These are phyloP conservation scores for Sminthopsis crassicaudata DNA, from an alignment of 2,113 vertebrate species.

Conservation along the genomic window DNA sequence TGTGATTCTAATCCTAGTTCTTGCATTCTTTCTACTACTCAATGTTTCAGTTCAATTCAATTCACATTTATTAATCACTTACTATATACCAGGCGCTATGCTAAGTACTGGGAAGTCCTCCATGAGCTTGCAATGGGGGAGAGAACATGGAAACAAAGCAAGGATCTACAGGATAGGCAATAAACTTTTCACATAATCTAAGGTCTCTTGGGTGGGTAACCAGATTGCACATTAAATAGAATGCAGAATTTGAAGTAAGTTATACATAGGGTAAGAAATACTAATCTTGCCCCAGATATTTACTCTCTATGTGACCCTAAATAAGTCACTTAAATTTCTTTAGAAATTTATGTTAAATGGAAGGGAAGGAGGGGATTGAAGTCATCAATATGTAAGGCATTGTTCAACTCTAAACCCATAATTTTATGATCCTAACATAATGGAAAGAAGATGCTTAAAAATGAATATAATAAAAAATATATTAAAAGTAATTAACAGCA, in stretches of 20 bases:
- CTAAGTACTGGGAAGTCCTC: background rate
- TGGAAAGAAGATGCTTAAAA: background rate
- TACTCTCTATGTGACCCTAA: background rate
- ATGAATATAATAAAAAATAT: background rate
- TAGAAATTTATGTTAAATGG: background rate
- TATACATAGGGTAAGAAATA: background rate
- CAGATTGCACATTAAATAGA: background rate
- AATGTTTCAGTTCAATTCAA: background rate
- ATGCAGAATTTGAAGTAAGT: background rate
- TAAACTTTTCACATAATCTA: background rate
- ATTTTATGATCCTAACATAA: background rate
- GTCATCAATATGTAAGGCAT: background rate
- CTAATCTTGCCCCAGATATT: background rate
- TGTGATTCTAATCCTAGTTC: background rate
- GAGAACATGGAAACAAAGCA: background rate
- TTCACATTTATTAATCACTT: too few species aligned
- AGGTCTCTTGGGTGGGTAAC: background rate
- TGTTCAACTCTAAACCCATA: background rate
- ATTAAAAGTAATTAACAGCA: background rate
- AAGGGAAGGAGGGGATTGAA: background rate
- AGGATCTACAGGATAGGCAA: background rate
- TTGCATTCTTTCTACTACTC: background rate
- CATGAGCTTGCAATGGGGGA: background rate
- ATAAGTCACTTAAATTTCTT: background rate
- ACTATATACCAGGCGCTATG: too few species aligned